Base-by-base conservation (phyloP, 2,113 vertebrate genomes). In the Megalops atlanticus region DNA sequence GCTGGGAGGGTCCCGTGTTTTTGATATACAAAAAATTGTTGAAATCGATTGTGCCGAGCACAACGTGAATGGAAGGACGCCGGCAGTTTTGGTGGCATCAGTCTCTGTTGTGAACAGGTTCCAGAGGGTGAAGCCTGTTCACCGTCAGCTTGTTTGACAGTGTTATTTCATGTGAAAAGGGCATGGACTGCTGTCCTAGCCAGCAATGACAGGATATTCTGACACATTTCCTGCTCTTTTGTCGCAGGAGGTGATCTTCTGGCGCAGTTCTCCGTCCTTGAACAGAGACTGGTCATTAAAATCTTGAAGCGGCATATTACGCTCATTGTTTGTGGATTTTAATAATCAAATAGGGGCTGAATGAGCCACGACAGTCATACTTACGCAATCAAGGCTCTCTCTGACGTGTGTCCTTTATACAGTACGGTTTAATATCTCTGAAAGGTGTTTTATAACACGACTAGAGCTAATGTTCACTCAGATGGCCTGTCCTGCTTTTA, bases 331-430 rank as follows among this genome's bases (percentile, higher is more conserved):
- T n/a, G n/a, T n/a, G n/a, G n/a, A 36, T 38, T 73, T 52, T 45
- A 31, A 77, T 40, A n/a, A 52, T 18, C 31, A n/a, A 16, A 39
- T 24, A 54, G 38, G 41, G 54, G 58, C 79, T 38, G 80, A 72
- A 83, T 81, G 31, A 35, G 16, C 27, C 45, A 52, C 43, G 21
- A 14, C 39, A 40, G 18, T 31, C 11, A 24, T 64, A 1, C 10
- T 5, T 27, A 8, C 6, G 3, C n/a, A 58, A n/a, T n/a, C 3
- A 1, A 24, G 15, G 5, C 21, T 24, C n/a, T 3, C 21, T 24
- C n/a, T 3, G n/a, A 24, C 52, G 21, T 58, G 21, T n/a, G 18
- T 58, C n/a, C 7, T 24, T 3, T 4, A 58, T 15, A 8, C 21
- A 24, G 24, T 18, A n/a, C 52, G 8, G 52, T n/a, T 58, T 58